A percentile compares a stretch with the other conserved stretches of the same genome.
phyloP scores from a whole-genome alignment of 2,113 vertebrate species.

The Phalacrocorax carbo region DNA sequence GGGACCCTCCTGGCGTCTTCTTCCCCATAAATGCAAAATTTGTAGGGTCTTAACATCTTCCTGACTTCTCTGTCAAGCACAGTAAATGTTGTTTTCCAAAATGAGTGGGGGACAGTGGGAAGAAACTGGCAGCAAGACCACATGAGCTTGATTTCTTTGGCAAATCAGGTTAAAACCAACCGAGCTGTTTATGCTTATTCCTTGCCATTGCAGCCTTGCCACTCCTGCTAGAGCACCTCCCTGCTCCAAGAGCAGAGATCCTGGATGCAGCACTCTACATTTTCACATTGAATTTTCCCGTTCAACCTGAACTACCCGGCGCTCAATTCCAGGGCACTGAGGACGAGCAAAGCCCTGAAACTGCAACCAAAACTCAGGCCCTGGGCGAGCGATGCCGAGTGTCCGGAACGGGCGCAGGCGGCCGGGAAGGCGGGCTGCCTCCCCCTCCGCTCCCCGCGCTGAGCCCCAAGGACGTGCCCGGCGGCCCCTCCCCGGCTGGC shows the following conservation, averaged over 20 bases:
- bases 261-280: not conserved
- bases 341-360: not conserved
- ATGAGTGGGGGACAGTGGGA: not conserved
- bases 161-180: not conserved
- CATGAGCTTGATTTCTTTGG: not conserved
- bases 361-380: not conserved
- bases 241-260: not conserved
- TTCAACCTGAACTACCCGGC: not conserved
- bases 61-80: not conserved
- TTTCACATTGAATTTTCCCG: not conserved
- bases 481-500: not conserved
- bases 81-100: not conserved
- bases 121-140: not conserved
- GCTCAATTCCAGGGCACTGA: rapidly evolving
- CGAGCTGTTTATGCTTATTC: not conserved
- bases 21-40: not conserved
- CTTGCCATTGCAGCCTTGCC: not conserved
- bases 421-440: rapidly evolving
- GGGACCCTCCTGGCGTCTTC: not conserved
- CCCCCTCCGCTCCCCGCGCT: rapidly evolving
- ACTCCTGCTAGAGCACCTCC: not conserved
- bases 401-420: rapidly evolving
- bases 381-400: not conserved
- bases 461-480: not conserved
- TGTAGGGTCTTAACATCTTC: not conserved